Evolutionary conservation across 2,888 invertebrate genomes (phyloP).

Genomic region (Polyommatus icarus): DNA sequence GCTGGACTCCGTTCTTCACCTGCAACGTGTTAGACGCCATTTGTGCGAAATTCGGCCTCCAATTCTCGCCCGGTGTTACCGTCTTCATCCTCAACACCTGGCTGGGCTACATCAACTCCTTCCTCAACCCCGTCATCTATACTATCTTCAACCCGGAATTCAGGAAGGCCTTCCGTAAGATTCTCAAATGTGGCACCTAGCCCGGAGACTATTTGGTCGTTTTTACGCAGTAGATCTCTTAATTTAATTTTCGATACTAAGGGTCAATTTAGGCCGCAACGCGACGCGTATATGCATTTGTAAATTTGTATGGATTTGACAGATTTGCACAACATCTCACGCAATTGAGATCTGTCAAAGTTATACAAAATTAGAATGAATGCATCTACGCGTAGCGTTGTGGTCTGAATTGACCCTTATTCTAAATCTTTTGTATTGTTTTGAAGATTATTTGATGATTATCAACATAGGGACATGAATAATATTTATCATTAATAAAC

Average conservation of each 20-base stretch:
- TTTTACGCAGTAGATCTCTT: slow-evolving; percentile 47
- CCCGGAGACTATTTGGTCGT: slow-evolving; percentile 69
- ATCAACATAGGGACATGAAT: neutral
- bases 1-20: slow-evolving; percentile 99
- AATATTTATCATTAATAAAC: neutral
- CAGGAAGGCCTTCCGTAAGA: slow-evolving; percentile 97
- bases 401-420: too few relatives aligned
- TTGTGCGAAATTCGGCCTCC: slow-evolving; percentile 90
- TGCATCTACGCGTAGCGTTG: too few relatives aligned
- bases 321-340: too few relatives aligned
- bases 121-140: slow-evolving; percentile 96
- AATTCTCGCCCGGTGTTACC: slow-evolving; percentile 91
- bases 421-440: neutral
- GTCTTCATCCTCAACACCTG: slow-evolving; percentile 97
- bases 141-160: slow-evolving; percentile 98
- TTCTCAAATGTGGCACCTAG: slow-evolving; percentile 86
- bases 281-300: too few relatives aligned
- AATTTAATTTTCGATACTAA: neutral
- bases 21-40: slow-evolving; percentile 98
- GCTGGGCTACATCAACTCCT: slow-evolving; percentile 99
- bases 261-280: too few relatives aligned
- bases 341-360: too few relatives aligned
- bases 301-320: too few relatives aligned
- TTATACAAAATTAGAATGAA: too few relatives aligned
- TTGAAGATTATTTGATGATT: neutral